Conservation (phyloP, 2,888 invertebrate genomes). For the Tribolium freemani region DNA sequence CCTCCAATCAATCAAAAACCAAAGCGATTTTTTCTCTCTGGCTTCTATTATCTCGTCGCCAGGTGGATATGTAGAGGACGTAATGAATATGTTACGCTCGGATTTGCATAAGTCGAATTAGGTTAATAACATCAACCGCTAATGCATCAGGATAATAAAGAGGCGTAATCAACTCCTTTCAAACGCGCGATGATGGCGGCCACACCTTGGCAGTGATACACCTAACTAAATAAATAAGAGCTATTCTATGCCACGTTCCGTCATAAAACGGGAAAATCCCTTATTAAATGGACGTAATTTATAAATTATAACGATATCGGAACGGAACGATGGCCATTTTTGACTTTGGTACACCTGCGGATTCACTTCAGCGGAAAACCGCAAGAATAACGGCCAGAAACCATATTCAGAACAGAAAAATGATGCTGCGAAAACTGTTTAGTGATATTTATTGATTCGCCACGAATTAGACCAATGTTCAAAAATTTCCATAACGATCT, state of each 20-base stretch:
- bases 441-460: background rate
- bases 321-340: background rate
- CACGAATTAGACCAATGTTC: too few species aligned
- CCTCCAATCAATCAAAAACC: conserved; percentile 37
- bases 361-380: background rate
- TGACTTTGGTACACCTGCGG: conserved; percentile 4
- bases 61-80: conserved; percentile 2
- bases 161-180: conserved; percentile 15
- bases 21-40: conserved; percentile 15
- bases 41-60: conserved; percentile 10
- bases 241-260: background rate
- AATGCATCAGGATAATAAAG: conserved; percentile 24
- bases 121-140: conserved; percentile 28
- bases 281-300: background rate
- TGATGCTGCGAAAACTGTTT: background rate
- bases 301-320: background rate
- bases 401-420: background rate
- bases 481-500: too few species aligned
- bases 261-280: background rate
- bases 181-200: conserved; percentile 13
- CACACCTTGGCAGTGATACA: conserved; percentile 15
- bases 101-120: conserved; percentile 32
- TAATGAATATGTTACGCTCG: conserved; percentile 24
- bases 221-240: conserved; percentile 15
- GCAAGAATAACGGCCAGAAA: background rate